A percentile compares a stretch with the other conserved stretches of the same genome.
Evolutionary conservation across 2,113 vertebrate species (phyloP).

Genomic region (Saiga tatarica): DNA sequence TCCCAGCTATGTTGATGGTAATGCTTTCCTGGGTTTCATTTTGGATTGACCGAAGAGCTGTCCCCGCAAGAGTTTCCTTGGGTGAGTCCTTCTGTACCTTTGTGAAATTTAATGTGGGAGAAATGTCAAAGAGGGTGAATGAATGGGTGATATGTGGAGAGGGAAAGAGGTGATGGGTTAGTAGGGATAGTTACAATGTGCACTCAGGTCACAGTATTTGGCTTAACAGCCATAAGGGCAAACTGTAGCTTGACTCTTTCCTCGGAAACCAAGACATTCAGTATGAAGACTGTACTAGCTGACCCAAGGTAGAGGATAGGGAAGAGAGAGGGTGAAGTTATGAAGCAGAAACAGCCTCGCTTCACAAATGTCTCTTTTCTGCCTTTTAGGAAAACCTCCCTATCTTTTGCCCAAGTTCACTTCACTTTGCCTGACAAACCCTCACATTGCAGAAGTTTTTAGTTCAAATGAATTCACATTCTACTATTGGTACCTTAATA

Average conservation of each 20-base stretch:
- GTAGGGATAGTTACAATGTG: not conserved
- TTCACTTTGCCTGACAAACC: not conserved
- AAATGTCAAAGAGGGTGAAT: not conserved
- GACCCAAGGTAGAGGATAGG: not conserved
- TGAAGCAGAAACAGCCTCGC: not conserved
- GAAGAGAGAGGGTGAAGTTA: not conserved
- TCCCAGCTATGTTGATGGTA: conserved; percentile 95
- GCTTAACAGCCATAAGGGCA: not conserved
- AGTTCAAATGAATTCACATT: not conserved
- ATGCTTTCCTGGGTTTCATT: conserved; percentile 96
- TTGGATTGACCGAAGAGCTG: conserved; percentile 93
- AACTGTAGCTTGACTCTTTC: not conserved
- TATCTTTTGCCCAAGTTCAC: not conserved
- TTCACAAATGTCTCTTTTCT: not conserved
- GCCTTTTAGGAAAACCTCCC: not conserved
- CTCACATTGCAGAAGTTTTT: not conserved
- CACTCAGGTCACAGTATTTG: not conserved
- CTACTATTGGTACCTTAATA: not conserved
- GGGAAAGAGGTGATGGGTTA: not conserved
- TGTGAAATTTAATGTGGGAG: not conserved
- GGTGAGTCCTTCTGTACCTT: conserved; percentile 80
- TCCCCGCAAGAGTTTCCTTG: conserved; percentile 92
- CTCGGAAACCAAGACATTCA: not conserved
- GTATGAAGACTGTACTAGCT: not conserved
- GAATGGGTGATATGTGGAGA: not conserved